Evolutionary conservation across 2,888 invertebrate species (phyloP).

Genomic region (Lasioglossum pauxillum): DNA sequence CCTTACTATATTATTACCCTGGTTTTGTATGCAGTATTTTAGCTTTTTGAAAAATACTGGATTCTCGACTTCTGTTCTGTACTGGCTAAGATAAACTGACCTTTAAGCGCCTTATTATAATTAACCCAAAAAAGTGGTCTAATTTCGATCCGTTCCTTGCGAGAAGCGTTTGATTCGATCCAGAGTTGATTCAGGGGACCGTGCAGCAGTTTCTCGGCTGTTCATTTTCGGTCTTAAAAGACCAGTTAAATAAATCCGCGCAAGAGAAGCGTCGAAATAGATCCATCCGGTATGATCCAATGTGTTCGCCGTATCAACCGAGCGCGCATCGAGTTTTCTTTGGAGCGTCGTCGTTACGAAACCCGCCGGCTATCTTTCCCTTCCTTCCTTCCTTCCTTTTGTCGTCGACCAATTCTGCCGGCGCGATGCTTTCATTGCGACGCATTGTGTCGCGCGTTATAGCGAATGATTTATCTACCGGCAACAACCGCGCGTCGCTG

Average conservation of each 20-base stretch:
- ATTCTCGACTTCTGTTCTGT: no score
- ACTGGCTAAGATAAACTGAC: no score
- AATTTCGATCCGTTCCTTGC: no score
- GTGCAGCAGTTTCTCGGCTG: not conserved
- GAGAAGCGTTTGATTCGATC: not conserved
- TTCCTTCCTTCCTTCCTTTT: conserved; percentile 48
- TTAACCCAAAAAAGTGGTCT: no score
- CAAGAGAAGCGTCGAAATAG: not conserved
- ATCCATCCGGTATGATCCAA: not conserved
- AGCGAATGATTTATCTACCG: conserved; percentile 74
- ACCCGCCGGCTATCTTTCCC: conserved; percentile 40
- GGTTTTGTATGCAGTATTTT: no score
- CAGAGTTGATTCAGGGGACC: not conserved
- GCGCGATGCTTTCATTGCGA: conserved; percentile 58
- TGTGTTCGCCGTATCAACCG: not conserved
- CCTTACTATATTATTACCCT: no score
- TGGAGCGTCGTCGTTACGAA: not conserved
- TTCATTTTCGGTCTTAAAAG: not conserved
- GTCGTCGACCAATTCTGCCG: conserved; percentile 28
- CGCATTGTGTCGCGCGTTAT: conserved; percentile 55
- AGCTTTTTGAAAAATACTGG: no score
- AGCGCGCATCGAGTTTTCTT: conserved; percentile 4
- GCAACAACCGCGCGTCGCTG: conserved; percentile 51
- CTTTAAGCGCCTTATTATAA: no score
- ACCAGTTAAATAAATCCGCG: not conserved